Conservation (phyloP, 2,113 vertebrate genomes). For the Odontophorus gujanensis region DNA sequence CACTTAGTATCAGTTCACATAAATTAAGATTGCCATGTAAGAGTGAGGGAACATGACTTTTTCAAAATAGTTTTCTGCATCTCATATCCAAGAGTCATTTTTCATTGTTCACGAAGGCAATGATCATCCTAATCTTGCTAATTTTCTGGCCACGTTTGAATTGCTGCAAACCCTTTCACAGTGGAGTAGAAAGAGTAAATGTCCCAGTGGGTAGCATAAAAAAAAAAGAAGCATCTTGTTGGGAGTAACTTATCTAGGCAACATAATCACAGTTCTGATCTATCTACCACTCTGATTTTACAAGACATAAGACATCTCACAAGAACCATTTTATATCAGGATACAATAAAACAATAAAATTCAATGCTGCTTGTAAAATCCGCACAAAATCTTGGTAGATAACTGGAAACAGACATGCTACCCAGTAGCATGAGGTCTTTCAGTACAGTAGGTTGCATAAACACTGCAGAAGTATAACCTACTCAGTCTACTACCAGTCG, state of each 20-base stretch:
- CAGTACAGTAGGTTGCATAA: background rate
- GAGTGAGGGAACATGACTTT: constrained; percentile 40
- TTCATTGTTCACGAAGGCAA: constrained; percentile 20
- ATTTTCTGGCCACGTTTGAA: background rate
- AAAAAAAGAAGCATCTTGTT: background rate
- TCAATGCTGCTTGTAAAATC: constrained; percentile 24
- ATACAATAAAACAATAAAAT: constrained; percentile 30
- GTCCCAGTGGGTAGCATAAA: background rate
- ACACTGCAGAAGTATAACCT: background rate
- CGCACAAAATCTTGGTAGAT: background rate
- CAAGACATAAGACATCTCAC: constrained; percentile 15
- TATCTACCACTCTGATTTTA: constrained; percentile 11
- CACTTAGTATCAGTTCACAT: constrained; percentile 43
- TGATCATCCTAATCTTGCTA: background rate
- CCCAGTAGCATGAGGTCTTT: background rate
- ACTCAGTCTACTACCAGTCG: background rate
- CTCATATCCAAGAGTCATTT: constrained; percentile 41
- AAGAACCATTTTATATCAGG: constrained; percentile 5
- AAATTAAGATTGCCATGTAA: constrained; percentile 20
- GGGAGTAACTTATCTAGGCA: background rate
- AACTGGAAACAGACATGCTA: constrained; percentile 42
- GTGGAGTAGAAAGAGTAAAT: background rate
- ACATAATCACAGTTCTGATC: constrained; percentile 9
- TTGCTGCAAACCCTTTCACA: background rate
- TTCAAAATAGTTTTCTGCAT: constrained; percentile 47